Conservation (phyloP, 2,113 vertebrate genomes). For the Rhegmatorhina hoffmannsi region DNA sequence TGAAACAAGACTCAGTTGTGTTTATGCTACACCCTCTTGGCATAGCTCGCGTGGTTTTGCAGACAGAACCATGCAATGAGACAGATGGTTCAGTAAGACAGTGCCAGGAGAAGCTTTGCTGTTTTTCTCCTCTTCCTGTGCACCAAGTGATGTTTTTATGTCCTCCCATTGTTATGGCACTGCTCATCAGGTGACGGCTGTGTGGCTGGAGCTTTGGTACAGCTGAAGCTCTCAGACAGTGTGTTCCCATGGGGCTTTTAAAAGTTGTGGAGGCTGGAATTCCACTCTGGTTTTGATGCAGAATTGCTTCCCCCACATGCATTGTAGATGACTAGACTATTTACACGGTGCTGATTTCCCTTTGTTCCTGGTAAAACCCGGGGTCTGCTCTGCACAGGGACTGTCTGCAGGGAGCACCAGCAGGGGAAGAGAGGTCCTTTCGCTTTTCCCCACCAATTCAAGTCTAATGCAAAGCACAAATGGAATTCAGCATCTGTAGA, state of each 20-base stretch:
- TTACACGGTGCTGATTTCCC: not conserved
- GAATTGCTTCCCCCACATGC: not conserved
- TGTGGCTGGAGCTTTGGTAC: not conserved
- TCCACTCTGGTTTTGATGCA: conserved; percentile 12
- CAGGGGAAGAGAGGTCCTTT: not conserved
- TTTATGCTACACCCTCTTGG: conserved; percentile 59
- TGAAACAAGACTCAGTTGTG: conserved; percentile 50
- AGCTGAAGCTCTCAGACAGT: conserved; percentile 29
- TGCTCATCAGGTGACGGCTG: conserved; percentile 36
- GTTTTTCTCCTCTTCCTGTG: conserved; percentile 51
- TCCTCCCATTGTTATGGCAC: not conserved
- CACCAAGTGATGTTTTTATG: conserved; percentile 13
- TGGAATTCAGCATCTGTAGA: not conserved
- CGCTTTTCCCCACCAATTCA: not conserved
- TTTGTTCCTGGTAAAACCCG: not conserved
- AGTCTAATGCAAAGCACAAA: not conserved
- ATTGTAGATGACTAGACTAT: not conserved
- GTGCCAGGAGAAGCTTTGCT: conserved; percentile 62
- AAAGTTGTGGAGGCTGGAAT: conserved; percentile 60
- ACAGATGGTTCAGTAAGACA: conserved; percentile 50
- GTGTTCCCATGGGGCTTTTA: conserved; percentile 41
- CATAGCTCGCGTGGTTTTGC: conserved; percentile 44
- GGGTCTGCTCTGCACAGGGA: not conserved
- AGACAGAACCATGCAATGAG: conserved; percentile 46
- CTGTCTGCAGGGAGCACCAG: not conserved